Base-by-base conservation (phyloP, 2,888 invertebrate species). In the Sphaeridia pumilis region DNA sequence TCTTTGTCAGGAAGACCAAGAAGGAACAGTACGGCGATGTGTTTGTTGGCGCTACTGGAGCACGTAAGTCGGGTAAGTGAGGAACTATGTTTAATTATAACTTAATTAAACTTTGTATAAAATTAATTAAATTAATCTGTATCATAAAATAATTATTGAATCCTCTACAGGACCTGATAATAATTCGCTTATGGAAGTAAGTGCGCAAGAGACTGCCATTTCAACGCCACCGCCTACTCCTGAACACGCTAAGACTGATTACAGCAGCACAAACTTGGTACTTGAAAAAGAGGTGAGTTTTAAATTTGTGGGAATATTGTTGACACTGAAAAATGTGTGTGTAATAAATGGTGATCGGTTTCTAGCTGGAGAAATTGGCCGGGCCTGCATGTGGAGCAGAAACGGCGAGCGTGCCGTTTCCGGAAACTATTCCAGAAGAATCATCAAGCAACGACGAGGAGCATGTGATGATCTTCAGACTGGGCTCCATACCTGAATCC, bases 381-480 rank as follows among this genome's bases (percentile, higher is more conserved):
- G 52, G 54, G 42, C 59, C 64, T 24, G 49, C 57, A 38, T 41
- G 28, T 49, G 56, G 51, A 38, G 25, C 31, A 31, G 27, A 17
- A 26, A 50, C 46, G 50, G 54, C 41, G 47, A 54, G 52, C 27
- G 86, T 84, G 17, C 82, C 82, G 53, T 88, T 89, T 68, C 89
- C 89, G 10, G 89, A 89, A 75, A 89, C 89, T 5, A 89, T 89
- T 65, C 89, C 89, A 0, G 89, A 90, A 72, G 89, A 90, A 71
- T 88, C 87, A 67, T 89, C 89, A 3, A 89, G 88, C 66, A 83
- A 87, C 50, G 90, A 90, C 71, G 89, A 89, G 68, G 89, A 89
- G 69, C 87, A 89, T 69, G 87, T 90, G 67, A 88, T 88, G 51
- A 88, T 89, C 67, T 87, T 88, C 69, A 77, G 87, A 22, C 72